Evolutionary conservation across 2,113 vertebrate species (phyloP).

Genomic region (Pelecanus crispus): DNA sequence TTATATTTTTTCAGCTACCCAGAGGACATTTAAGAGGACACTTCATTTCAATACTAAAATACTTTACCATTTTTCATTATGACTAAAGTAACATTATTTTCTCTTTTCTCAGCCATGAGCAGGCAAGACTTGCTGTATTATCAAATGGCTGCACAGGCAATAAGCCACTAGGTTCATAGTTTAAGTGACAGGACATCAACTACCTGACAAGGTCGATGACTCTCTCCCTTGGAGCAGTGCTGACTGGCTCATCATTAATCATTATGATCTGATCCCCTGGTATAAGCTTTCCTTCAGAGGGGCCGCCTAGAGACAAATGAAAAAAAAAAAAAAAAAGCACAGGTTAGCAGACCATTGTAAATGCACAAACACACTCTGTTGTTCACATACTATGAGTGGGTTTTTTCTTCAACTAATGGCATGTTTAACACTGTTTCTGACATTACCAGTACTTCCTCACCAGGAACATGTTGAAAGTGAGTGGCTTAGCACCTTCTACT

Average conservation of each 20-base stretch:
- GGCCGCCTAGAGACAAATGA: conserved; percentile 82
- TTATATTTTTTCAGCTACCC: background rate
- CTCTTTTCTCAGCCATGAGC: background rate
- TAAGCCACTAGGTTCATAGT: background rate
- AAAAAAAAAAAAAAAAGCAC: background rate
- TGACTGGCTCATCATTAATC: conserved; percentile 97
- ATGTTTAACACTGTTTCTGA: background rate
- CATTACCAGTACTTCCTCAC: background rate
- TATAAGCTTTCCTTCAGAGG: conserved; percentile 93
- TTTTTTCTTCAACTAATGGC: background rate
- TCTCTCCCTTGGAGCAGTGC: conserved; percentile 90
- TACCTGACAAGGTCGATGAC: conserved; percentile 99
- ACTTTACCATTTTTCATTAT: background rate
- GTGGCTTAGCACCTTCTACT: background rate
- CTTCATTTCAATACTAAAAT: background rate
- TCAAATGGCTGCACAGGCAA: background rate
- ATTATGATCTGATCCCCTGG: conserved; percentile 98
- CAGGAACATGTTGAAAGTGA: background rate
- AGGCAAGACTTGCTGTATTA: background rate
- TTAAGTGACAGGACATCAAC: conserved; percentile 42
- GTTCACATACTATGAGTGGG: background rate
- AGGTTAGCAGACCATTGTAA: conserved; percentile 20
- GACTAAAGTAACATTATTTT: background rate
- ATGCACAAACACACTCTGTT: background rate
- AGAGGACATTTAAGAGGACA: background rate